Evolutionary conservation across 2,888 invertebrate species (phyloP), one percentile per base, ranked within the genome.

Genomic region (Dexiosoma caninum): DNA sequence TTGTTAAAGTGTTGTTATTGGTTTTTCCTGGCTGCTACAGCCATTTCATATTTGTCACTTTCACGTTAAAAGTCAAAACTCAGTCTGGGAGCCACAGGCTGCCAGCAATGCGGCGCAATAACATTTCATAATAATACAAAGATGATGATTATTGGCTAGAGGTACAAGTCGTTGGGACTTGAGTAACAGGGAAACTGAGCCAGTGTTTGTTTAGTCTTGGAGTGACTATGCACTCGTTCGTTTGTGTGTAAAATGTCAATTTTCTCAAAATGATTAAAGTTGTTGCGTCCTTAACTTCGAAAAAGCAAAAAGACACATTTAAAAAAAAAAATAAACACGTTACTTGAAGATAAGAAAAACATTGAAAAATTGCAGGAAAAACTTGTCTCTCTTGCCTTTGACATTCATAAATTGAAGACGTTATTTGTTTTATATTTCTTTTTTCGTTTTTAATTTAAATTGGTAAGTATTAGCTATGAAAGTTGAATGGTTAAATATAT

Each of bases 11-110:
- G 53, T 21, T 78, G 23, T 69, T 70, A 62, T 51, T 69, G 60
- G 12, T 42, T 71, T 51, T 60, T 71, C 74, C 60, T 60, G 67
- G 44, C 46, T 59, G 72, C 40, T 16, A 64, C 64, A 44, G 6
- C 70, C 77, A 64, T 62, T 60, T 66, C 78, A 67, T 64, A 78
- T 82, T 81, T 81, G 85, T 86, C 86, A 86, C 86, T 86, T 86
- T 86, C 86, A 86, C 85, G 83, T 85, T 84, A 84, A 84, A 76
- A 77, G 49, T 70, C 70, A 66, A 59, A 49, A 62, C 53, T 21
- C 44, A 62, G 21, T 32, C 57, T 30, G 21, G 14, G 32, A 55
- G 6, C 35, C 23, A 1, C 35, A 35, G 53, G 44, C 59, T 19
- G 44, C 7, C 21, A 23, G 12, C 32, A 51, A n/a, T n/a, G n/a